A percentile compares a stretch with the other conserved stretches of the same genome.
phyloP scores from a whole-genome alignment of 2,113 vertebrate species.

The Centrocercus urophasianus region DNA sequence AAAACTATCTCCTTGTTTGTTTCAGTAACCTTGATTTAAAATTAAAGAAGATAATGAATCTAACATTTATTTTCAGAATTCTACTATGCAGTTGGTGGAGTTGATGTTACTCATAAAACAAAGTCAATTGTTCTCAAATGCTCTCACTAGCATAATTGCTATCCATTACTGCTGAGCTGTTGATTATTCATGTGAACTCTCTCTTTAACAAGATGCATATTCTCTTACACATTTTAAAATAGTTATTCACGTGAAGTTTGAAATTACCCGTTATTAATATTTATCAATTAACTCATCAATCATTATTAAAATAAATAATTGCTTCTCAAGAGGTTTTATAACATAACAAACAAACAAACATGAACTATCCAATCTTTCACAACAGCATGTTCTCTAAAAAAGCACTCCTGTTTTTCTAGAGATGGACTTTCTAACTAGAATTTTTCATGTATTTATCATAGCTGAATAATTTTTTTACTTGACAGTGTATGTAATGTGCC shows the following conservation, averaged over 20 bases:
- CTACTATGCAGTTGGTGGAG: neutral
- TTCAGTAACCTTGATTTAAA: neutral
- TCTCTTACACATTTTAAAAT: neutral
- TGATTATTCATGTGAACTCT: neutral
- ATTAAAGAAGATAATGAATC: neutral
- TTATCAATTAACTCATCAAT: neutral
- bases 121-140: neutral
- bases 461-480: neutral
- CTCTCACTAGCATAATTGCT: neutral
- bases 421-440: neutral
- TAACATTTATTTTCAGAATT: neutral
- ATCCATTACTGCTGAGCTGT: neutral
- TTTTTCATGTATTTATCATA: neutral
- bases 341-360: neutral
- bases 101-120: neutral
- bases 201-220: neutral
- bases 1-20: neutral
- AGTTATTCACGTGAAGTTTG: neutral
- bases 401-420: neutral
- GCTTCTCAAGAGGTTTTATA: neutral
- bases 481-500: neutral
- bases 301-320: neutral
- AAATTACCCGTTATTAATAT: neutral
- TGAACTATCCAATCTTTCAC: neutral
- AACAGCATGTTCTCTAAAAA: neutral